Conservation (phyloP, 1,140 invertebrate species). For the Schmidtea mediterranea region DNA sequence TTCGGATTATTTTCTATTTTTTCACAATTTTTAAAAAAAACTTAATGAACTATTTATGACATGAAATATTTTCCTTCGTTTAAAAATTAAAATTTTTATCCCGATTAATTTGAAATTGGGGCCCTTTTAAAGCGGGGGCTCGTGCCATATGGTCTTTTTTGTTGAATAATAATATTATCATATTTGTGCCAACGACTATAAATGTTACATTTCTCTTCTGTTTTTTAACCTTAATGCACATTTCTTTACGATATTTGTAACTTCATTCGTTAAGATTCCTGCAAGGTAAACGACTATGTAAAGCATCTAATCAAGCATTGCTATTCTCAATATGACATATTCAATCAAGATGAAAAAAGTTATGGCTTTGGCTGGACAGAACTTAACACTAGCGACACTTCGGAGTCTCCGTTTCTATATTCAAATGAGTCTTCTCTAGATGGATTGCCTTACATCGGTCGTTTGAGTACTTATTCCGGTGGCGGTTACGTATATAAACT, state of each 20-base stretch:
- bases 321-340: neutral
- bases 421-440: constrained; percentile 18
- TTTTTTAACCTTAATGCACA: neutral
- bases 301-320: neutral
- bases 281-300: neutral
- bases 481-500: constrained; percentile 33
- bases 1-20: too few relatives aligned
- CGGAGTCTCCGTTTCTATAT: constrained; percentile 20
- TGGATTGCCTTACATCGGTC: constrained; percentile 28
- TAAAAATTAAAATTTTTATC: too few relatives aligned
- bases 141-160: too few relatives aligned
- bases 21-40: too few relatives aligned
- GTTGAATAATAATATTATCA: neutral
- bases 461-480: constrained; percentile 29
- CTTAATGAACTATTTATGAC: too few relatives aligned
- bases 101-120: too few relatives aligned
- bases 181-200: neutral
- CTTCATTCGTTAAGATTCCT: neutral
- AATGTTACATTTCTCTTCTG: neutral
- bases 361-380: constrained; percentile 19
- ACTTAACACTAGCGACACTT: neutral
- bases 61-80: too few relatives aligned
- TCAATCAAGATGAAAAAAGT: constrained; percentile 15
- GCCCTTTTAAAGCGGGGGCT: too few relatives aligned
- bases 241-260: neutral